Percentiles rank a stretch among this genome's conserved stretches.
phyloP scores from a whole-genome alignment of 2,797 vertebrate species.

The Propithecus perrieri region DNA sequence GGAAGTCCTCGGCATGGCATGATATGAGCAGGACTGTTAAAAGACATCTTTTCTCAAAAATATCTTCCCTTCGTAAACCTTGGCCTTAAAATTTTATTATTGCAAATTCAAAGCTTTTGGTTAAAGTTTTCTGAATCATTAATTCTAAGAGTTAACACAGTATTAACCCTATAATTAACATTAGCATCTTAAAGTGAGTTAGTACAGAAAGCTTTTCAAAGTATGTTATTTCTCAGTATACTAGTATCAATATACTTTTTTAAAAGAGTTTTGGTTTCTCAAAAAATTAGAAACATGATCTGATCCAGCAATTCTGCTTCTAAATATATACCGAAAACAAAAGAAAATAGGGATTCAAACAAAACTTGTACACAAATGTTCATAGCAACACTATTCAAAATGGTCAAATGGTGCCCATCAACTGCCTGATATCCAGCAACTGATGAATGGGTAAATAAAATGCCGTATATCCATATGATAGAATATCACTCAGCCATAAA shows the following conservation, averaged over 20 bases:
- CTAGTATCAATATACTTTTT: not conserved
- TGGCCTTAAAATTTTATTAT: not conserved
- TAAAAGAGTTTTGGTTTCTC: not conserved
- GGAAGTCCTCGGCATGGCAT: not conserved
- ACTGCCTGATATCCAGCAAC: not conserved
- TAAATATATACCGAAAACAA: not conserved
- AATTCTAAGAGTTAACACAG: not conserved
- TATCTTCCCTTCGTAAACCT: not conserved
- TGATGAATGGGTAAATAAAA: not conserved
- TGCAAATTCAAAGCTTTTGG: not conserved
- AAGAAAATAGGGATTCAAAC: not conserved
- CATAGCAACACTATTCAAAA: not conserved
- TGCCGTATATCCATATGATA: fast-evolving
- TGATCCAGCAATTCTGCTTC: not conserved
- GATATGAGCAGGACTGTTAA: not conserved
- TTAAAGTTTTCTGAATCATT: not conserved
- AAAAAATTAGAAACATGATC: not conserved
- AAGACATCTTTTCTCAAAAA: not conserved
- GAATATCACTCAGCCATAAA: not conserved
- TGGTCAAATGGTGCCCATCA: not conserved
- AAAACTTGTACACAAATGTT: not conserved
- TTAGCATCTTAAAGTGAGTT: not conserved
- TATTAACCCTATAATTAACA: not conserved
- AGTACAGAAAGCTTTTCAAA: not conserved
- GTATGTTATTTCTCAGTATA: not conserved